Evolutionary conservation across 2,888 invertebrate species (phyloP).

Genomic region (Hymenopus coronatus): DNA sequence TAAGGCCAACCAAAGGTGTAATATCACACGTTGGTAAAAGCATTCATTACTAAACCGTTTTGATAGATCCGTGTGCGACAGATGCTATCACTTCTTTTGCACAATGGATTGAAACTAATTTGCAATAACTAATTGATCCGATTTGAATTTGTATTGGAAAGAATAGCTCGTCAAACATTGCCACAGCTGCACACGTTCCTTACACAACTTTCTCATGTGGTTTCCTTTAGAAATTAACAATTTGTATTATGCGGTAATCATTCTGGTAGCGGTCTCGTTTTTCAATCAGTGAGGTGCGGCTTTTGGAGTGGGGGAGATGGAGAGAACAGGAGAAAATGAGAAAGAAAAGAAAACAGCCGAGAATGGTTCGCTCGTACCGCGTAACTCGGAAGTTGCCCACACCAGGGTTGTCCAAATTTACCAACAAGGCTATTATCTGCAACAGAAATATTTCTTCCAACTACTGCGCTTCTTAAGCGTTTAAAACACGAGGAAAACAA

Average conservation of each 20-base stretch:
- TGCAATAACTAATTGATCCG: too few species aligned
- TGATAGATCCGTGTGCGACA: too few species aligned
- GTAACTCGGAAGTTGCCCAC: conserved; percentile 13
- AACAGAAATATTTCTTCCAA: too few species aligned
- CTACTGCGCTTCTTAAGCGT: too few species aligned
- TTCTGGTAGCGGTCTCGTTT: not conserved
- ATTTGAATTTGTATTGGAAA: too few species aligned
- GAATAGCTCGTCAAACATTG: not conserved
- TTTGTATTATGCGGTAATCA: not conserved
- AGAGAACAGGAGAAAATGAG: not conserved
- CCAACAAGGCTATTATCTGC: not conserved
- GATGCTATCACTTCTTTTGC: too few species aligned
- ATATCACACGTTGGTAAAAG: too few species aligned
- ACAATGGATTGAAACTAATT: too few species aligned
- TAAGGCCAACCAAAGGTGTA: too few species aligned
- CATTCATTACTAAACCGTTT: too few species aligned
- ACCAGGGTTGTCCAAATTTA: not conserved
- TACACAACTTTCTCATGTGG: not conserved
- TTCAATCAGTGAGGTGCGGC: not conserved
- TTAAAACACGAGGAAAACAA: too few species aligned
- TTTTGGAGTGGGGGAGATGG: not conserved
- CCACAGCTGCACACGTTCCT: not conserved
- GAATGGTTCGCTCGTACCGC: not conserved
- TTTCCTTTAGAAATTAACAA: not conserved
- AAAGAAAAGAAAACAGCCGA: not conserved